These are phyloP conservation scores for Harpalus rubripes DNA, from an alignment of 2,888 invertebrate genomes.

Conservation along the genomic window DNA sequence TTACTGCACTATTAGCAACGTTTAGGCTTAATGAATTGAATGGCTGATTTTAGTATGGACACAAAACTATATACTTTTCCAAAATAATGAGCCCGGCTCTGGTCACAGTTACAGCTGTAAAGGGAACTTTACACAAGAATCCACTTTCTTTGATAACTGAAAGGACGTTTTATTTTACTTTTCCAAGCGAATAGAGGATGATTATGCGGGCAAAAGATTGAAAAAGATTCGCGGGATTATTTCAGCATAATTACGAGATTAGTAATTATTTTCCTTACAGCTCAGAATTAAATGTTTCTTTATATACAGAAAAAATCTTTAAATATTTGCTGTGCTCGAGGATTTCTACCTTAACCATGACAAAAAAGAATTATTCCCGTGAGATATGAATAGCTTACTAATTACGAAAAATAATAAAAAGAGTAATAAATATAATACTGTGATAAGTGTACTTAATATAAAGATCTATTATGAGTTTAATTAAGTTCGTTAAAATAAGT, in stretches of 20 bases:
- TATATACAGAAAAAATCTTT: slow-evolving; percentile 8
- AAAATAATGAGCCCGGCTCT: background rate
- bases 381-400: background rate
- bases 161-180: slow-evolving; percentile 29
- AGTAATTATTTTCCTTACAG: slow-evolving; percentile 24
- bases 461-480: no score
- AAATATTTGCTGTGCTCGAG: background rate
- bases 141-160: slow-evolving; percentile 61
- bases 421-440: background rate
- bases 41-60: no score
- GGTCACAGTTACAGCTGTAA: slow-evolving; percentile 20
- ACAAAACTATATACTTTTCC: no score
- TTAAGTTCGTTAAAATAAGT: no score
- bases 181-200: background rate
- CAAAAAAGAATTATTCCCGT: background rate
- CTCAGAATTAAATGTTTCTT: background rate
- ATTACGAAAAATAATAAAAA: background rate
- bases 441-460: background rate
- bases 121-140: slow-evolving; percentile 50
- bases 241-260: slow-evolving; percentile 40
- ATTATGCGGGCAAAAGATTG: slow-evolving; percentile 48
- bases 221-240: slow-evolving; percentile 27
- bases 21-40: no score
- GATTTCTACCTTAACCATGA: background rate
- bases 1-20: no score